Conservation (phyloP, 2,888 invertebrate species). For the Monopis laevigella region DNA sequence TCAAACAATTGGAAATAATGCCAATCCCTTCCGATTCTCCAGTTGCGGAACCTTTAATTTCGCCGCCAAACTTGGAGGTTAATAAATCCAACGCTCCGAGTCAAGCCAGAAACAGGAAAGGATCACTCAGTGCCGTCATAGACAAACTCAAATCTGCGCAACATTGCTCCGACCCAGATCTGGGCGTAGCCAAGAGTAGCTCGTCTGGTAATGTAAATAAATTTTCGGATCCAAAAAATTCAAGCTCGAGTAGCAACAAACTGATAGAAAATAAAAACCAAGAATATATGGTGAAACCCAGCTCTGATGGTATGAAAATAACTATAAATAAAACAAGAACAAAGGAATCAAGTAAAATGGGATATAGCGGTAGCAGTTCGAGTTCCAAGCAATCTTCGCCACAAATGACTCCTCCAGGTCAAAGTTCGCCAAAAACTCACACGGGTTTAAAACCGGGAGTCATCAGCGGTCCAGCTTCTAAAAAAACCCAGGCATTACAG, state of each 20-base stretch:
- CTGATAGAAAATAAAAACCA: slow-evolving; percentile 71
- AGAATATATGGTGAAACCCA: slow-evolving; percentile 90
- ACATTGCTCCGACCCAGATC: slow-evolving; percentile 67
- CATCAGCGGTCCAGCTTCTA: slow-evolving; percentile 86
- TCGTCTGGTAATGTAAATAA: slow-evolving; percentile 49
- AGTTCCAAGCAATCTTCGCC: slow-evolving; percentile 57
- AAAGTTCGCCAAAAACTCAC: slow-evolving; percentile 81
- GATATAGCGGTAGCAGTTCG: slow-evolving; percentile 48
- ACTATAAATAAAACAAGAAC: slow-evolving; percentile 90
- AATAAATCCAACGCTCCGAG: slow-evolving; percentile 69
- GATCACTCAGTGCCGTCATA: slow-evolving; percentile 84
- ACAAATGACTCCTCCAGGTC: slow-evolving; percentile 56
- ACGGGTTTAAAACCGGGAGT: slow-evolving; percentile 88
- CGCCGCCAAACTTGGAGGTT: slow-evolving; percentile 64
- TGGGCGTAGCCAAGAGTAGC: slow-evolving; percentile 52
- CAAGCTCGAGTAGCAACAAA: slow-evolving; percentile 44
- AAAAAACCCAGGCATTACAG: slow-evolving; percentile 75
- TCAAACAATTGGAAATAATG: slow-evolving; percentile 73
- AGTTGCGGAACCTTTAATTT: slow-evolving; percentile 49
- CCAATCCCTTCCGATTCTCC: slow-evolving; percentile 61
- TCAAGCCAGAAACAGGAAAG: slow-evolving; percentile 74
- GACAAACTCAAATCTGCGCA: slow-evolving; percentile 85
- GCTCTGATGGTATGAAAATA: slow-evolving; percentile 89
- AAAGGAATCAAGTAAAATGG: slow-evolving; percentile 68
- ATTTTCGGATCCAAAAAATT: slow-evolving; percentile 59